Base-by-base conservation (phyloP, 2,113 vertebrate genomes). In the Dicaeum eximium region DNA sequence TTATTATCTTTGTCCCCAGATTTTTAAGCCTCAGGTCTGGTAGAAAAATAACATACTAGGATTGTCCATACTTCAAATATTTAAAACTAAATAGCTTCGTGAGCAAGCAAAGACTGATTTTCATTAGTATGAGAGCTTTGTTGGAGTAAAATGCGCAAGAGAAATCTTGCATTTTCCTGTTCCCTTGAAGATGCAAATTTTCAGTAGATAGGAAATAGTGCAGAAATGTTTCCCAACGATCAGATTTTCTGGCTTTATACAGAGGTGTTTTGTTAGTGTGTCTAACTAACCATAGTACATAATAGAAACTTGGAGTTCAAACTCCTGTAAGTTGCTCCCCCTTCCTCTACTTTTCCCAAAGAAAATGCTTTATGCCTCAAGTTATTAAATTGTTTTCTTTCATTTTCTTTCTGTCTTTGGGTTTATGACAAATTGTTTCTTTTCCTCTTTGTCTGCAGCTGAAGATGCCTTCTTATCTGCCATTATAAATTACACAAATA, bases 401-500 rank as follows among this genome's bases (percentile, higher is more conserved):
- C 2, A 45, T 91, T 85, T 75, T 92, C 22, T 71, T 91, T 80
- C 7, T 17, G 17, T 35, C 56, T 58, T 56, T 66, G 71, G 23
- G 24, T 54, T 84, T 58, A 47, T 60, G 57, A 50, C 25, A 4
- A 31, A 17, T 31, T 10, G 12, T 0, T 85, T 86, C 92, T 38
- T 72, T 27, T 31, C 28, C 5, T 81, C 7, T 78, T 64, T 84
- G 28, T 85, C 83, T 91, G 27, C 97, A 99, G 99, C 99, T 82
- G 99, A 99, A 97, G 99, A 99, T 96, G 98, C 99, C 80, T 99
- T 99, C 97, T 98, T 99, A 81, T 99, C 99, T 6, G 99, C 99
- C 92, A 98, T 99, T 96, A 99, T 99, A 97, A 99, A 99, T 96
- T 99, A 99, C 95, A 99, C 99, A 44, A 99, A 99, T 96, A 99